A percentile compares a stretch with the other conserved stretches of the same genome.
These are phyloP conservation scores for Rhingia rostrata DNA, from an alignment of 2,888 invertebrate species.

Conservation along the genomic window DNA sequence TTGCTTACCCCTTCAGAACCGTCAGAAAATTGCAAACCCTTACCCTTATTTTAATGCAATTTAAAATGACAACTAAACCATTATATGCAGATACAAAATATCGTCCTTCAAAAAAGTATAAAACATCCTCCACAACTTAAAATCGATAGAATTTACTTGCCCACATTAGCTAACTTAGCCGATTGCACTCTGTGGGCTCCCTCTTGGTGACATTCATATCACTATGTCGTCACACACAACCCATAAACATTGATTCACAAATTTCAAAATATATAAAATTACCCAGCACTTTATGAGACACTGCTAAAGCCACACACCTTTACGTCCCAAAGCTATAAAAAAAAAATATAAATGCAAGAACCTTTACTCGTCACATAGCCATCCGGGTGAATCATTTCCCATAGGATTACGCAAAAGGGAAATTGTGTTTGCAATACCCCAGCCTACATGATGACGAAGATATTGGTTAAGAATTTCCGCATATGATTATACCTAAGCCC, in stretches of 20 bases:
- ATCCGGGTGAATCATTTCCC: conserved; percentile 42
- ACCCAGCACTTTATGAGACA: not conserved
- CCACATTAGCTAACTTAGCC: not conserved
- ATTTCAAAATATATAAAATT: conserved; percentile 21
- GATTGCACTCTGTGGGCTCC: conserved; percentile 1
- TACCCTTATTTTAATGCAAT: too few species aligned
- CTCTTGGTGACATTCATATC: too few species aligned
- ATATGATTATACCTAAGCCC: not conserved
- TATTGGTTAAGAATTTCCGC: conserved; percentile 55
- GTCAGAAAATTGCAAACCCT: too few species aligned
- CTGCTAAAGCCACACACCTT: conserved; percentile 32
- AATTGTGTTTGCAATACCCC: conserved; percentile 40
- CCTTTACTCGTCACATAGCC: conserved; percentile 3
- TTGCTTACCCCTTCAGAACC: too few species aligned
- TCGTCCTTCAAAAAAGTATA: too few species aligned
- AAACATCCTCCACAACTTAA: too few species aligned
- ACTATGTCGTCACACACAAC: not conserved
- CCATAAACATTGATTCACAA: conserved; percentile 25
- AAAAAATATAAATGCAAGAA: conserved; percentile 12
- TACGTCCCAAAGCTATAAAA: conserved; percentile 2
- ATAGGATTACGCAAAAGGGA: conserved; percentile 14
- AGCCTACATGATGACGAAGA: conserved; percentile 56
- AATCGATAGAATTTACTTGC: not conserved
- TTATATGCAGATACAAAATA: too few species aligned
- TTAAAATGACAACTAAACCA: too few species aligned